These are phyloP conservation scores for Drosophila aldrichi DNA, from an alignment of 2,888 invertebrate genomes.

Conservation along the genomic window DNA sequence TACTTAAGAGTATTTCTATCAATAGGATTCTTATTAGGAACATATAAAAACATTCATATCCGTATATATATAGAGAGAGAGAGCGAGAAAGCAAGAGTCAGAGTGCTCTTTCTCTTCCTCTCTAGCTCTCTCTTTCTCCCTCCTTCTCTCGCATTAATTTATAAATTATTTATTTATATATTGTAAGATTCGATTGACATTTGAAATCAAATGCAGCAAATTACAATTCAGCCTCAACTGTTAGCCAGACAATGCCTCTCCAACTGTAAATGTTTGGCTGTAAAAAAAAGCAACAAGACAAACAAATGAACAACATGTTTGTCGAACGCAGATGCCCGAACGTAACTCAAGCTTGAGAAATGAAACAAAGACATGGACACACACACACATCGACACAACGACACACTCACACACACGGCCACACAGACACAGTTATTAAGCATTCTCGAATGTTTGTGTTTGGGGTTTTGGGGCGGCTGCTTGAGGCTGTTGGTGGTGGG, in stretches of 20 bases:
- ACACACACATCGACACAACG: neutral
- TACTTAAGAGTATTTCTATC: no score
- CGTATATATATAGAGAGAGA: neutral
- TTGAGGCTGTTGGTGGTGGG: neutral
- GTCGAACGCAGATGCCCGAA: constrained; percentile 1
- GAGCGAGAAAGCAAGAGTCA: neutral
- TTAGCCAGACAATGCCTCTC: neutral
- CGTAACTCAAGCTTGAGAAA: constrained; percentile 10
- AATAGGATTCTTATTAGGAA: neutral
- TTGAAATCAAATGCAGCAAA: no score
- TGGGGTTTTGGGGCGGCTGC: neutral
- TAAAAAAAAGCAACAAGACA: neutral
- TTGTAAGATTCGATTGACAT: no score
- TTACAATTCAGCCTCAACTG: no score
- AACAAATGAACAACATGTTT: constrained; percentile 7
- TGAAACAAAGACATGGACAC: neutral
- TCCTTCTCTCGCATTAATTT: neutral
- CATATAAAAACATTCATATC: neutral
- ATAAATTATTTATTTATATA: no score
- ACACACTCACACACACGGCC: no score
- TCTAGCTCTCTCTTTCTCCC: neutral
- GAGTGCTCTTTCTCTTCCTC: no score
- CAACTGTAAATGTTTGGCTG: neutral
- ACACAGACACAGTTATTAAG: constrained; percentile 20
- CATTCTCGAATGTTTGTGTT: neutral